A percentile compares a stretch with the other conserved stretches of the same genome.
Conservation (phyloP, 2,113 vertebrate species). For the Picathartes gymnocephalus region DNA sequence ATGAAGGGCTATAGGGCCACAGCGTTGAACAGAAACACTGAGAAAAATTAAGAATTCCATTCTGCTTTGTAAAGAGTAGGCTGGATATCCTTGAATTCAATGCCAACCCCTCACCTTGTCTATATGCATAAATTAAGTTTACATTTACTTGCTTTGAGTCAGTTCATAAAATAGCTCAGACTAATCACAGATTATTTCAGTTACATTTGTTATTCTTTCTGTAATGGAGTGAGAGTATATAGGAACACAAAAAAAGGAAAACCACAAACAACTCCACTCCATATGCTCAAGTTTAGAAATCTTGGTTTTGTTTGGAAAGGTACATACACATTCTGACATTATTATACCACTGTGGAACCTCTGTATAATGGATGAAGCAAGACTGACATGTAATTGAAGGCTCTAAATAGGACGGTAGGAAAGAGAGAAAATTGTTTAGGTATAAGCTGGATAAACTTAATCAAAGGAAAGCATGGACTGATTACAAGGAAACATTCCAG, state of each 20-base stretch:
- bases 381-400: neutral
- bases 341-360: neutral
- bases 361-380: neutral
- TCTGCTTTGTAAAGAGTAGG: neutral
- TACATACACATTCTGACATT: neutral
- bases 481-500: neutral
- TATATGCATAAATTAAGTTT: neutral
- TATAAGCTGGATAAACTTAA: neutral
- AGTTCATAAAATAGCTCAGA: neutral
- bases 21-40: neutral
- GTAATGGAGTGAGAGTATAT: neutral
- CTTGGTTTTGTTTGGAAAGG: neutral
- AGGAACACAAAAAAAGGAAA: neutral
- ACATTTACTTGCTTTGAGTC: neutral
- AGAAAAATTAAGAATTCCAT: neutral
- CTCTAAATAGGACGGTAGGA: neutral
- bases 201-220: neutral
- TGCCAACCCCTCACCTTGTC: neutral
- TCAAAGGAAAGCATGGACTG: neutral
- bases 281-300: neutral
- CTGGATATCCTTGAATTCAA: neutral
- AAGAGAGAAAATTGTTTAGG: neutral
- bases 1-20: neutral
- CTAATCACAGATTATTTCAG: neutral
- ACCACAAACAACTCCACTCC: rapidly evolving